Percentiles rank a stretch among this genome's conserved stretches.
phyloP scores from a whole-genome alignment of 2,888 invertebrate genomes.

The Arge pagana region DNA sequence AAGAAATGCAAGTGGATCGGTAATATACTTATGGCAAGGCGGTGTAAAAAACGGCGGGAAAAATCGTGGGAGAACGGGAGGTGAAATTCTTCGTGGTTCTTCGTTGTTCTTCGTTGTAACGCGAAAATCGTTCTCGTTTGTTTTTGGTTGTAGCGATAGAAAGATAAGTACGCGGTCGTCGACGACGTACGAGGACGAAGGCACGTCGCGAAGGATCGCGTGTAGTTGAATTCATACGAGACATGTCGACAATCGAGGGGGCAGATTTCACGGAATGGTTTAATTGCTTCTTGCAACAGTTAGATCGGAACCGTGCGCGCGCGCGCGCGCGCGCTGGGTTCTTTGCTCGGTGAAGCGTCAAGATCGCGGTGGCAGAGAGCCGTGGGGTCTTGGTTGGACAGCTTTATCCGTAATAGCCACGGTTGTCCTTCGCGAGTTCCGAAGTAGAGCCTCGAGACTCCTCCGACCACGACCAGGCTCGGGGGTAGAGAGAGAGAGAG shows the following conservation, averaged over 20 bases:
- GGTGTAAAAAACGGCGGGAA: too few relatives aligned
- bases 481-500: conserved; percentile 4
- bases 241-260: conserved; percentile 45
- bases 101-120: too few relatives aligned
- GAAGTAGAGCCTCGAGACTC: conserved; percentile 14
- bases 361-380: conserved; percentile 17
- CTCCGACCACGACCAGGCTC: conserved; percentile 20
- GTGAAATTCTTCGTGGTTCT: too few relatives aligned
- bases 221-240: too few relatives aligned
- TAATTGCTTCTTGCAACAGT: conserved; percentile 47
- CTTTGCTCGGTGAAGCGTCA: conserved; percentile 17
- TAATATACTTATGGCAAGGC: too few relatives aligned
- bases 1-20: too few relatives aligned
- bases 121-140: too few relatives aligned
- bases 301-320: conserved; percentile 38
- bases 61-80: too few relatives aligned
- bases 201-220: too few relatives aligned
- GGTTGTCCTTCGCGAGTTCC: conserved; percentile 6
- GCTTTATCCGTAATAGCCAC: conserved; percentile 28
- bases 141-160: too few relatives aligned
- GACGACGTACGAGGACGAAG: conserved; percentile 31
- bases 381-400: conserved; percentile 30
- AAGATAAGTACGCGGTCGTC: conserved; percentile 11
- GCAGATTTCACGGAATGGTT: conserved; percentile 45
- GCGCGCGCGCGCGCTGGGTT: conserved; percentile 24